Percentiles rank a stretch among this genome's conserved stretches.
phyloP scores from a whole-genome alignment of 2,113 vertebrate genomes.

The Chaetops frenatus region DNA sequence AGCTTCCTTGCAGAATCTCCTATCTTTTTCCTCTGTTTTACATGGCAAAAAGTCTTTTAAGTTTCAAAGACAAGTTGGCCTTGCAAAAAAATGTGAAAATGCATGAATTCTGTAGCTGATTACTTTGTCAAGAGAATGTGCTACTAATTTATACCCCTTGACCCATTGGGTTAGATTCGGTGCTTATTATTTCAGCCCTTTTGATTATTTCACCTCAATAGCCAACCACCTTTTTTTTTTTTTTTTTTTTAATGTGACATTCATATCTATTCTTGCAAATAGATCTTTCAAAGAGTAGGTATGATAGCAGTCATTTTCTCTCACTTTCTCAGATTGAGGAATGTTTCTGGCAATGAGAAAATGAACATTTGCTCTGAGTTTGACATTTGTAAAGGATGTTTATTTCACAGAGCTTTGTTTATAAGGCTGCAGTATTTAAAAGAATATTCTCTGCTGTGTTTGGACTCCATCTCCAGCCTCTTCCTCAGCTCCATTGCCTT shows the following conservation, averaged over 20 bases:
- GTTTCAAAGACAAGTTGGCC: background rate
- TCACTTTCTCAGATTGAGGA: background rate
- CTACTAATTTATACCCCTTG: background rate
- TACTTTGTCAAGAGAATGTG: background rate
- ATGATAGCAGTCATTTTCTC: background rate
- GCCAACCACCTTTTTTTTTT: background rate
- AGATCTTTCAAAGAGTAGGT: background rate
- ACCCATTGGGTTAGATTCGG: background rate
- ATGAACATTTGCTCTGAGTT: background rate
- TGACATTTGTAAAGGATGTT: background rate
- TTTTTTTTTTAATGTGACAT: background rate
- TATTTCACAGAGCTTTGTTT: slow-evolving; percentile 7
- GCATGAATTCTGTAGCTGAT: background rate
- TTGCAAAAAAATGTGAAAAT: background rate
- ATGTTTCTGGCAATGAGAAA: slow-evolving; percentile 3
- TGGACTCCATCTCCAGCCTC: background rate
- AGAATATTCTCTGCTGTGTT: background rate
- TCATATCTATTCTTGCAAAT: slow-evolving; percentile 13
- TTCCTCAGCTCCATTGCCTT: background rate
- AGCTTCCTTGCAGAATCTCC: background rate
- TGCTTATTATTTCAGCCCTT: background rate
- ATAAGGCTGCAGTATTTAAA: background rate
- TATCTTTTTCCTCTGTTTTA: background rate
- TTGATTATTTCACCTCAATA: background rate
- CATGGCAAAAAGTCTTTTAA: background rate